Percentiles rank a stretch among this genome's conserved stretches.
These are phyloP conservation scores for Apteryx owenii DNA, from an alignment of 2,113 vertebrate genomes.

Conservation along the genomic window DNA sequence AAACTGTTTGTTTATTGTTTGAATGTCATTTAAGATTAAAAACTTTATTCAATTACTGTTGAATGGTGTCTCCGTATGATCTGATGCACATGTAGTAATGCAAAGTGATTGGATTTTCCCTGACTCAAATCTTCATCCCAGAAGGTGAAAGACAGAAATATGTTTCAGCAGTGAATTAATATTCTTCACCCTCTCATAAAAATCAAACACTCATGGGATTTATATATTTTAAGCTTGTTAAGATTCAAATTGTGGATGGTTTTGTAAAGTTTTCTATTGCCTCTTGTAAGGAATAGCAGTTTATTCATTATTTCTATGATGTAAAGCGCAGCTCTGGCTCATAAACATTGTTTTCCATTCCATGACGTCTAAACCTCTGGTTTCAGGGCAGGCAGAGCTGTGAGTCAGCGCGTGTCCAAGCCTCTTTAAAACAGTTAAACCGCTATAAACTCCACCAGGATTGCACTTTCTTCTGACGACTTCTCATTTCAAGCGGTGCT, in stretches of 20 bases:
- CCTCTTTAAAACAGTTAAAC: not conserved
- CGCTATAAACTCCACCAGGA: not conserved
- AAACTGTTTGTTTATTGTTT: conserved; percentile 30
- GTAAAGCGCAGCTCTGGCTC: not conserved
- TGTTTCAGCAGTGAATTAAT: conserved; percentile 26
- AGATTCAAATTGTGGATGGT: not conserved
- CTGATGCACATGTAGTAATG: not conserved
- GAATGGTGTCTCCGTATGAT: not conserved
- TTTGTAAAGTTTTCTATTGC: conserved; percentile 7
- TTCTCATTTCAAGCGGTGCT: not conserved
- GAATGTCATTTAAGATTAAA: conserved; percentile 43
- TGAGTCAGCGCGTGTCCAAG: not conserved
- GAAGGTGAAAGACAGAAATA: not conserved
- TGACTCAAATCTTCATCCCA: not conserved
- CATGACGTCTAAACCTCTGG: not conserved
- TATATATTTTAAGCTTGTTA: conserved; percentile 6
- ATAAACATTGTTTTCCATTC: not conserved
- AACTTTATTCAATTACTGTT: conserved; percentile 47
- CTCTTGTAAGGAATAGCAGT: conserved; percentile 18
- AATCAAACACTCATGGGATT: not conserved
- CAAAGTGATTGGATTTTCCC: conserved; percentile 18
- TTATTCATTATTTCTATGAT: conserved; percentile 37
- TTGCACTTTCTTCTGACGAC: not conserved
- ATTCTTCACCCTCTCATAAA: not conserved
- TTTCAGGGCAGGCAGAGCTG: not conserved